These are phyloP conservation scores for Alcedo quadribrachys DNA, from an alignment of 2,797 vertebrate species.

Conservation along the genomic window DNA sequence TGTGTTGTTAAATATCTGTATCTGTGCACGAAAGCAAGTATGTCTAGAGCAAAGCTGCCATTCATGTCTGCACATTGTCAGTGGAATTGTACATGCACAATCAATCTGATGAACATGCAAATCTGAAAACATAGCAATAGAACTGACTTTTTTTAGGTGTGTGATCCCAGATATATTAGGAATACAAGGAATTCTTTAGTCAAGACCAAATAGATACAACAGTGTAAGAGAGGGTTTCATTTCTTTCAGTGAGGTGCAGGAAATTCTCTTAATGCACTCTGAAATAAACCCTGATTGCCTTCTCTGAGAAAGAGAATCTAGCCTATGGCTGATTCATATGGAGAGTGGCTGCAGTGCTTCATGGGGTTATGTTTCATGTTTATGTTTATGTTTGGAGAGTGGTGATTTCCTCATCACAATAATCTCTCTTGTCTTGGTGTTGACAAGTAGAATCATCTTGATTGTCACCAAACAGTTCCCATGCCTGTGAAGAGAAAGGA, in stretches of 20 bases:
- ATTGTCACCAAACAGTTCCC: constrained; percentile 28
- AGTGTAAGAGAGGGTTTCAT: not conserved
- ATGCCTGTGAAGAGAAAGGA: constrained; percentile 11
- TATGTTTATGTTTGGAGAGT: not conserved
- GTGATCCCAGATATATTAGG: not conserved
- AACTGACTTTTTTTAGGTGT: not conserved
- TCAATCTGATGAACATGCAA: not conserved
- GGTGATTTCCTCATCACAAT: constrained; percentile 12
- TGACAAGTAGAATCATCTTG: constrained; percentile 33
- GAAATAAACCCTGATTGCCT: not conserved
- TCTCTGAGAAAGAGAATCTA: not conserved
- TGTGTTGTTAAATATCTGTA: not conserved
- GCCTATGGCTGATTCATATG: not conserved
- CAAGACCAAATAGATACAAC: not conserved
- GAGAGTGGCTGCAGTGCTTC: not conserved
- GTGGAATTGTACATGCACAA: not conserved
- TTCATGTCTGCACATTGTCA: not conserved
- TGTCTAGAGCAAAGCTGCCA: not conserved
- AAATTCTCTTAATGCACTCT: not conserved
- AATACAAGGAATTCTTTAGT: not conserved
- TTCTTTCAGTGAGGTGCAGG: not conserved
- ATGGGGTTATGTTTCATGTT: not conserved
- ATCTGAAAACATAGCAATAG: not conserved
- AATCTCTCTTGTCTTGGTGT: constrained; percentile 8
- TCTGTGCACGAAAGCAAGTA: not conserved